phyloP scores from a whole-genome alignment of 1,140 invertebrate species.

The Drosophila arizonae region DNA sequence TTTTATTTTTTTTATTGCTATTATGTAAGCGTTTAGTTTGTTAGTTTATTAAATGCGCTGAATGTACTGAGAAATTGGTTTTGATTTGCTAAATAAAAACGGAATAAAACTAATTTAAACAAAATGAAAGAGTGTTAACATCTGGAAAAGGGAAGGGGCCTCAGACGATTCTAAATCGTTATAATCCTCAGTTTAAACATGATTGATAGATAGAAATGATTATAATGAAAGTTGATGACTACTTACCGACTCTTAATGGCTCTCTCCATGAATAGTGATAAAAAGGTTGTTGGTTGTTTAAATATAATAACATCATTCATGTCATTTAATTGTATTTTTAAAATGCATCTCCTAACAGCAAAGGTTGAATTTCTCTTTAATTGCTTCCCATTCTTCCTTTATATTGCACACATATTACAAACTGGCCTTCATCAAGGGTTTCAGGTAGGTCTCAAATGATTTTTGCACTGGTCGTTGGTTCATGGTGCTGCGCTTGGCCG shows the following conservation, averaged over 20 bases:
- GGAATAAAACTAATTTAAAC: conserved; percentile 81
- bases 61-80: conserved; percentile 81
- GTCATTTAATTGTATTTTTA: not conserved
- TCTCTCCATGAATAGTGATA: too few relatives aligned
- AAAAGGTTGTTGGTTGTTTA: too few relatives aligned
- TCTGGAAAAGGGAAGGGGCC: not conserved
- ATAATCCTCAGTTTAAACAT: too few relatives aligned
- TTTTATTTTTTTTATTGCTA: conserved; percentile 60
- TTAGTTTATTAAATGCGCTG: conserved; percentile 81
- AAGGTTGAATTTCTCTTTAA: conserved; percentile 84
- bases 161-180: not conserved
- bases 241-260: too few relatives aligned
- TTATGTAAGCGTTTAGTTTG: conserved; percentile 76
- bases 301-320: too few relatives aligned
- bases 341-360: conserved; percentile 76
- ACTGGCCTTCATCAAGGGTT: conserved; percentile 90
- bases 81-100: conserved; percentile 81
- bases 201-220: too few relatives aligned
- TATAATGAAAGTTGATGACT: too few relatives aligned
- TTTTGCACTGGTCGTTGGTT: conserved; percentile 92
- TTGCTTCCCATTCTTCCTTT: conserved; percentile 82
- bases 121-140: conserved; percentile 9
- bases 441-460: conserved; percentile 89
- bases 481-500: conserved; percentile 92
- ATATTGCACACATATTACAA: conserved; percentile 84